Evolutionary conservation across 2,797 vertebrate species (phyloP).

Genomic region (Lindbergichthys nudifrons): DNA sequence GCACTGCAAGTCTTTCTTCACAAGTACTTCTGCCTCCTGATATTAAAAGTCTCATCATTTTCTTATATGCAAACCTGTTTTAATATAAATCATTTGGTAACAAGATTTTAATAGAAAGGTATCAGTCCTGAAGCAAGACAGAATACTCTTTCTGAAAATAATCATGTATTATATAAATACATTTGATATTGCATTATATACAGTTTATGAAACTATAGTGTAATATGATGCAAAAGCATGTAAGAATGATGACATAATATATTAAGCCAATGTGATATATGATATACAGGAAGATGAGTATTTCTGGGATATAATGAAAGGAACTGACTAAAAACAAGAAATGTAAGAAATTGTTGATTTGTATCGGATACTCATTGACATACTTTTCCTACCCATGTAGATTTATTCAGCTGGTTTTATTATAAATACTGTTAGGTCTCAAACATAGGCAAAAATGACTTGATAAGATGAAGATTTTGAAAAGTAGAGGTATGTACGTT

Average conservation of each 20-base stretch:
- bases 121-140: background rate
- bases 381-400: background rate
- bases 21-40: background rate
- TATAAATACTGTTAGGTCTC: background rate
- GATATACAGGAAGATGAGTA: background rate
- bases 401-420: background rate
- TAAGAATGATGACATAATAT: background rate
- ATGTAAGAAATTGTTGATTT: background rate
- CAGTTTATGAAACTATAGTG: background rate
- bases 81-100: background rate
- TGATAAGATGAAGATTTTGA: background rate
- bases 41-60: background rate
- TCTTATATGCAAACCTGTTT: background rate
- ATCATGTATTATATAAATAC: background rate
- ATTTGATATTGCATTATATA: background rate
- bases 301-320: background rate
- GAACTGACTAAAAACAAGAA: background rate
- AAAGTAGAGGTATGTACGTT: background rate
- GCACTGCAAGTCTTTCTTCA: slow-evolving; percentile 5
- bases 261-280: background rate
- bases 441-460: background rate
- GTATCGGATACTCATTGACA: background rate
- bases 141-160: background rate
- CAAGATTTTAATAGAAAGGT: background rate
- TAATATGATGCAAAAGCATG: background rate